A percentile compares a stretch with the other conserved stretches of the same genome.
Evolutionary conservation across 2,888 invertebrate species (phyloP).

Genomic region (Exocentrus adspersus): DNA sequence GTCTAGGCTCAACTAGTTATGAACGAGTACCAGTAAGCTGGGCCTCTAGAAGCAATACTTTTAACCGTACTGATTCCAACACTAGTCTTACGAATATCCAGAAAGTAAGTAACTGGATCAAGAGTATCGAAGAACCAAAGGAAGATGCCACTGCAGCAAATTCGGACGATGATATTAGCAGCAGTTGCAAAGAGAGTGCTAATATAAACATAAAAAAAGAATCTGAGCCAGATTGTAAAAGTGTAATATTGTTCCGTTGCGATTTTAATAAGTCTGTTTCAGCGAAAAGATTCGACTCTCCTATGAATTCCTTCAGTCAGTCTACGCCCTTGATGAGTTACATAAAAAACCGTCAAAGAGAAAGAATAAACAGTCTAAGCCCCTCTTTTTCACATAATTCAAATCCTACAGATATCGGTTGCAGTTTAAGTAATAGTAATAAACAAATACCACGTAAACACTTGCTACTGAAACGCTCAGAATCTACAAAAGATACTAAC

Average conservation of each 20-base stretch:
- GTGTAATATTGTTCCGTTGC: constrained; percentile 39
- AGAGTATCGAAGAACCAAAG: constrained; percentile 29
- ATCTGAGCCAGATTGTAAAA: constrained; percentile 33
- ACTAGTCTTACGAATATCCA: constrained; percentile 41
- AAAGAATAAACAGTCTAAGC: constrained; percentile 2
- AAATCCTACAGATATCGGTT: neutral
- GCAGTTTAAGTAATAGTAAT: neutral
- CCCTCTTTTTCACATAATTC: neutral
- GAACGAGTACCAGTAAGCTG: constrained; percentile 40
- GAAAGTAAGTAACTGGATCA: constrained; percentile 47
- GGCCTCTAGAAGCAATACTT: constrained; percentile 31
- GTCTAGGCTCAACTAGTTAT: constrained; percentile 33
- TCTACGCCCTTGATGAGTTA: constrained; percentile 32
- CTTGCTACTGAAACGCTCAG: constrained; percentile 14
- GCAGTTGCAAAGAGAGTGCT: neutral
- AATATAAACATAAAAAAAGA: constrained; percentile 17
- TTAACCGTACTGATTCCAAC: constrained; percentile 20
- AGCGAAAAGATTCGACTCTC: constrained; percentile 22
- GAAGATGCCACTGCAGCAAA: constrained; percentile 9
- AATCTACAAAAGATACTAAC: neutral
- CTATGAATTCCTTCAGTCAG: constrained; percentile 30
- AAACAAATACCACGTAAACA: neutral
- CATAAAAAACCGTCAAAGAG: constrained; percentile 29
- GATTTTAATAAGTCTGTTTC: constrained; percentile 40
- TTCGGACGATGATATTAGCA: constrained; percentile 1